Conservation (phyloP, 1,140 invertebrate species). For the Pteromalus puparum region DNA sequence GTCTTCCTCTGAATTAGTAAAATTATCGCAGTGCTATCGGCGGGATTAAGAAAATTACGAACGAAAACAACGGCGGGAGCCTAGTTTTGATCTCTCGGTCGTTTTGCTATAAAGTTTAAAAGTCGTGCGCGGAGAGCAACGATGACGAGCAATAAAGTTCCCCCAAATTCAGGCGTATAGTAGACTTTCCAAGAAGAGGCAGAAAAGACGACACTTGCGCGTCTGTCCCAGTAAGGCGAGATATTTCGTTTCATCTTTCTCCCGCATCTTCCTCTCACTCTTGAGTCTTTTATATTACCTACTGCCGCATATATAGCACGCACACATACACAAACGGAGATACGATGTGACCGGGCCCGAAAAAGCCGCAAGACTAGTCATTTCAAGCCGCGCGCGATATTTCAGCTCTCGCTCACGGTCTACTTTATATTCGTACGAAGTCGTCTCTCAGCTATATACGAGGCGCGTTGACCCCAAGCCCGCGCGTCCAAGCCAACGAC, state of each 20-base stretch:
- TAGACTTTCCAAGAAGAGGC: neutral
- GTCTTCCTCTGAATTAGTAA: neutral
- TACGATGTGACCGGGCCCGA: neutral
- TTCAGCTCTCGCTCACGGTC: neutral
- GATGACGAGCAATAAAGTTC: too few relatives aligned
- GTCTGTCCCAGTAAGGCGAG: conserved; percentile 21
- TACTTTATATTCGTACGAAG: conserved; percentile 33
- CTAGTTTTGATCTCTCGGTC: too few relatives aligned
- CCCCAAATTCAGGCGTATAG: neutral
- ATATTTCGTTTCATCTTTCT: conserved; percentile 17
- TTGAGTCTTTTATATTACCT: neutral
- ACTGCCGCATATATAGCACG: neutral
- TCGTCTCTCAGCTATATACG: neutral
- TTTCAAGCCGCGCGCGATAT: neutral
- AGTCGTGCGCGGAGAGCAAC: too few relatives aligned
- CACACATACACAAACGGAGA: neutral
- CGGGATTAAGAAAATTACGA: too few relatives aligned
- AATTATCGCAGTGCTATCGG: neutral
- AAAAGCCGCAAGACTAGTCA: neutral
- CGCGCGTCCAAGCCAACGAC: neutral
- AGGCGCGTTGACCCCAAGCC: conserved; percentile 31
- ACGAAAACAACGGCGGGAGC: too few relatives aligned
- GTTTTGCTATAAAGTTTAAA: too few relatives aligned
- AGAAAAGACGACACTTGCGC: neutral
- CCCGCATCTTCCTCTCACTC: neutral